Base-by-base conservation (phyloP, 2,888 invertebrate genomes). In the Apeira syringaria region DNA sequence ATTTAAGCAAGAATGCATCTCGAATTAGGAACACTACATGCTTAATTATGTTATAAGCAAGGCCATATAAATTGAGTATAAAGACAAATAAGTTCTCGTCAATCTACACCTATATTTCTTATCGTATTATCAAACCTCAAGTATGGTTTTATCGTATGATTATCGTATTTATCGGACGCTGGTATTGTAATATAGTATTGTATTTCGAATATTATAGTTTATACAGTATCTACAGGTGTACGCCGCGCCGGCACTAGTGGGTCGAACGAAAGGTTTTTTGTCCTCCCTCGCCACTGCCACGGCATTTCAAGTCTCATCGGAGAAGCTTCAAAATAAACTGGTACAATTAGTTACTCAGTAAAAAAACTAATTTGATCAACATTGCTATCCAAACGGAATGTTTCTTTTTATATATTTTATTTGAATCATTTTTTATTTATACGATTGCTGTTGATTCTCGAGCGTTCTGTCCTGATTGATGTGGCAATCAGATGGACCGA, bases 331-430 rank as follows among this genome's bases (percentile, higher is more conserved):
- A 48, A 52, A 52, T 41, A 34, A 40, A 35, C 33, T 30, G 27
- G 25, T 10, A 39, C 48, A 46, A 53, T 53, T 55, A 55, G 26
- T 35, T 27, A 34, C 34, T 22, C 12, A 43, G 38, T 42, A 55
- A 54, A 55, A 54, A 53, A 50, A 54, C 53, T 39, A 50, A 56
- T 55, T 50, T 47, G 42, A 49, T 56, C 48, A 45, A 48, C 47
- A 45, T 50, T 53, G 53, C 39, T 48, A 45, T 36, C 42, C 38
- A 27, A 31, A 43, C 27, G 36, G 36, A 43, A 36, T 36, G 42
- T 24, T 22, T 7, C 9, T 30, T 43, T 27, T 36, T 43, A 7
- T 1, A 4, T 3, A 4, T 20, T 20, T 20, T 20, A 20, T 20
- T 20, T 20, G 13, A 15, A 34, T 3, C 13, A 33, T 12, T 34